phyloP scores from a whole-genome alignment of 2,888 invertebrate species.

The Plebejus melissa region DNA sequence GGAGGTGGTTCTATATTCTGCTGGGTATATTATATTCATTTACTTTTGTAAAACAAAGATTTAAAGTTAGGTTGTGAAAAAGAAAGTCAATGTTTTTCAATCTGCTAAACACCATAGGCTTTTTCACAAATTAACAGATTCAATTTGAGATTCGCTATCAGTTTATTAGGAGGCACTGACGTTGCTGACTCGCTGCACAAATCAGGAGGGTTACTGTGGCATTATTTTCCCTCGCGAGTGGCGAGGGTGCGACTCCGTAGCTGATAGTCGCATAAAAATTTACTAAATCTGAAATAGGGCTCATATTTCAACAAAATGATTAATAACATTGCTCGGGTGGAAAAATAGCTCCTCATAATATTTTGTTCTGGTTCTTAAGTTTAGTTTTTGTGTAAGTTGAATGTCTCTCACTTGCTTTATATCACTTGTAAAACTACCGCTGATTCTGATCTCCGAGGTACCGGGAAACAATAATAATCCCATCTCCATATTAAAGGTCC shows the following conservation, averaged over 20 bases:
- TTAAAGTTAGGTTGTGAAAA: background rate
- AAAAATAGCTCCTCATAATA: background rate
- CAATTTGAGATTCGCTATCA: slow-evolving; percentile 12
- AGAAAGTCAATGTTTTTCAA: background rate
- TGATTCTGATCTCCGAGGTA: background rate
- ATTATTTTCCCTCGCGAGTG: slow-evolving; percentile 7
- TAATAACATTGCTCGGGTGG: background rate
- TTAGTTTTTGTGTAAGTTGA: background rate
- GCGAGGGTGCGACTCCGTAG: slow-evolving; percentile 11
- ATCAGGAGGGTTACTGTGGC: background rate
- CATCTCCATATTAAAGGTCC: background rate
- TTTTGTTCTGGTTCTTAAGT: background rate
- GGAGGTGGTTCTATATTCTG: too few species aligned
- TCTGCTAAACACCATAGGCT: too few species aligned
- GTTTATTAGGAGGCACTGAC: background rate
- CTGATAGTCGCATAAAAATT: slow-evolving; percentile 7
- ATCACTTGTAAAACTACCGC: background rate
- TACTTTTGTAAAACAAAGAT: too few species aligned
- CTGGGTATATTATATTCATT: too few species aligned
- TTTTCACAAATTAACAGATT: background rate
- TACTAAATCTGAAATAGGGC: background rate
- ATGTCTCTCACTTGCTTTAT: too few species aligned
- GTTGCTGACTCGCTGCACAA: slow-evolving; percentile 14
- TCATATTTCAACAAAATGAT: background rate
- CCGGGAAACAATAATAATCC: background rate